Conservation (phyloP, 1,140 invertebrate genomes). For the Gonioctena quinquepunctata region DNA sequence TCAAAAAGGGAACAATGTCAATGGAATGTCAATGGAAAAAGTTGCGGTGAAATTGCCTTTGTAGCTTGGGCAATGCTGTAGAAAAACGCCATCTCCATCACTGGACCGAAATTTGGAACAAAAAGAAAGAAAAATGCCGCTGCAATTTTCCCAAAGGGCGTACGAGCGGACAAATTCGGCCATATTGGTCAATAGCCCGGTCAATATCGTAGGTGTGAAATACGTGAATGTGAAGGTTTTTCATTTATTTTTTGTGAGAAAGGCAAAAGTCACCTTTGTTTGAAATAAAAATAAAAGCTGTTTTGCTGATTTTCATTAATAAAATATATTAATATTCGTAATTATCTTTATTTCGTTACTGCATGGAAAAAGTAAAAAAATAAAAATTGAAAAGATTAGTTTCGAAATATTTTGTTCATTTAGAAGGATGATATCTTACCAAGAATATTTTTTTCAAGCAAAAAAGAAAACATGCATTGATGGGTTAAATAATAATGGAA, state of each 20-base stretch:
- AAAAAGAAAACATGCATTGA: too few relatives aligned
- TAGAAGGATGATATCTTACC: too few relatives aligned
- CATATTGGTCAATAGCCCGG: not conserved
- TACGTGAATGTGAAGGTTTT: not conserved
- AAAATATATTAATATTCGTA: too few relatives aligned
- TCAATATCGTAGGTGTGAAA: not conserved
- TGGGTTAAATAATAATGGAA: too few relatives aligned
- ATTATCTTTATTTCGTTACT: too few relatives aligned
- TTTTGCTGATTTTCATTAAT: not conserved
- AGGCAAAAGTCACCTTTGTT: not conserved
- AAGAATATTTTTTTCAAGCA: too few relatives aligned
- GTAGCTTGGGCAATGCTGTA: not conserved
- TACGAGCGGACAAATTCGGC: not conserved
- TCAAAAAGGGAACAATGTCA: slow-evolving; percentile 39
- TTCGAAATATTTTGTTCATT: too few relatives aligned
- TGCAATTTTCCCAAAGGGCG: not conserved
- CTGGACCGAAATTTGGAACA: not conserved
- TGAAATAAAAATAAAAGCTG: not conserved
- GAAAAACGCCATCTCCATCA: not conserved
- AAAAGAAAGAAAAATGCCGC: not conserved
- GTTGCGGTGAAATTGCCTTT: not conserved
- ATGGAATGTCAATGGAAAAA: not conserved
- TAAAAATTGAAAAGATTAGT: too few relatives aligned
- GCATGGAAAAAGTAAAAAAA: too few relatives aligned
- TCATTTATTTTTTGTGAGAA: not conserved